A percentile compares a stretch with the other conserved stretches of the same genome.
Evolutionary conservation across 2,888 invertebrate species (phyloP).

Genomic region (Gerris lacustris): DNA sequence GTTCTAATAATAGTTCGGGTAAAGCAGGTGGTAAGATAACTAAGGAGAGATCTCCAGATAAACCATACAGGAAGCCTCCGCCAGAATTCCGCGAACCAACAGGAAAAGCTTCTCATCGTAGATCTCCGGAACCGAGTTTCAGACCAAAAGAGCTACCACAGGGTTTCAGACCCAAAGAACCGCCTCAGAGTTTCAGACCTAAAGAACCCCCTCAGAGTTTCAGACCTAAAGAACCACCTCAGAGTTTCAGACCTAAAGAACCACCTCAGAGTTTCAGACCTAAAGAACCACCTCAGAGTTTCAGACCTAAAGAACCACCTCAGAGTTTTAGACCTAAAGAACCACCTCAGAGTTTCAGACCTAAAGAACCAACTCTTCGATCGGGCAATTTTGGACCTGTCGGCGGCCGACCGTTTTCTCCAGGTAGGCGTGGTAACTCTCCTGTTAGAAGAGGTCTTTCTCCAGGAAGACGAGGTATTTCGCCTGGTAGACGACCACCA

Average conservation of each 20-base stretch:
- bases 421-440: background rate
- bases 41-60: background rate
- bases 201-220: too few species aligned
- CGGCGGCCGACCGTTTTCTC: background rate
- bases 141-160: too few species aligned
- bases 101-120: background rate
- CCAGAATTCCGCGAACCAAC: background rate
- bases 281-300: too few species aligned
- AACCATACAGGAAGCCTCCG: background rate
- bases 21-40: background rate
- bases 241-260: too few species aligned
- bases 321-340: too few species aligned
- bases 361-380: background rate
- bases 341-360: background rate
- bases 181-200: too few species aligned
- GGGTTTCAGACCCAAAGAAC: too few species aligned
- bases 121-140: background rate
- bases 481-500: slow-evolving; percentile 8
- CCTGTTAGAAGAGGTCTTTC: background rate
- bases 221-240: too few species aligned
- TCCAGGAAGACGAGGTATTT: slow-evolving; percentile 8
- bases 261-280: too few species aligned
- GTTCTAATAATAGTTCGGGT: background rate
- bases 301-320: too few species aligned
- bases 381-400: background rate